Evolutionary conservation across 2,113 vertebrate genomes (phyloP), one percentile per base, ranked within the genome.

Genomic region (Lampris incognitus): DNA sequence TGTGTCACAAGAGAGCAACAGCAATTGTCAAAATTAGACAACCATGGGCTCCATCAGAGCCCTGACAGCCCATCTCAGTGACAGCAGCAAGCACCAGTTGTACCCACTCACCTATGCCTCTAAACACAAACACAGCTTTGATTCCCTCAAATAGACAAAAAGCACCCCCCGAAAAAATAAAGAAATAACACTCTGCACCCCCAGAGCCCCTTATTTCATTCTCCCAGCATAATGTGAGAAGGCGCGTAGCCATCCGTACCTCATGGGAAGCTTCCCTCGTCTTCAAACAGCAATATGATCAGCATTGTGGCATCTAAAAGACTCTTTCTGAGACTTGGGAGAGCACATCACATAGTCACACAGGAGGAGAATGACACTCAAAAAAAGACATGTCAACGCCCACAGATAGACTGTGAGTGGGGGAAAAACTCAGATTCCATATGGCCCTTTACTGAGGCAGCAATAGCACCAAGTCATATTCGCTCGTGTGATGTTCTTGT

Each of bases 271-370:
- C 79, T 84, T 7, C 83, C 24, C 73, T 82, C 87, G 66, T 89
- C 84, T 88, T 92, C 88, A 90, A 91, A 90, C 72, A 82, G 78
- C 82, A 73, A 88, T 84, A 90, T 74, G 88, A 89, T 91, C 84
- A 82, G 77, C 73, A 76, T 85, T 81, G 81, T 81, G 82, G 76
- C 84, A 83, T 90, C 84, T 85, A 76, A 86, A 89, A 84, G 75
- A 85, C 67, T 84, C 55, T 38, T 76, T 82, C 76, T 67, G 79
- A 66, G 85, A 85, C 82, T 70, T 78, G 8, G 66, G 72, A 79
- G 79, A 81, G 69, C 76, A 79, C 76, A 87, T 88, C 89, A 2
- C 56, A 54, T 1, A 87, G 66, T 88, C 84, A 84, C 72, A 64
- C 37, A 37, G 76, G 3, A 54, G 72, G 67, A 79, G 85, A 76